phyloP scores from a whole-genome alignment of 2,113 vertebrate species.

The Calypte anna region DNA sequence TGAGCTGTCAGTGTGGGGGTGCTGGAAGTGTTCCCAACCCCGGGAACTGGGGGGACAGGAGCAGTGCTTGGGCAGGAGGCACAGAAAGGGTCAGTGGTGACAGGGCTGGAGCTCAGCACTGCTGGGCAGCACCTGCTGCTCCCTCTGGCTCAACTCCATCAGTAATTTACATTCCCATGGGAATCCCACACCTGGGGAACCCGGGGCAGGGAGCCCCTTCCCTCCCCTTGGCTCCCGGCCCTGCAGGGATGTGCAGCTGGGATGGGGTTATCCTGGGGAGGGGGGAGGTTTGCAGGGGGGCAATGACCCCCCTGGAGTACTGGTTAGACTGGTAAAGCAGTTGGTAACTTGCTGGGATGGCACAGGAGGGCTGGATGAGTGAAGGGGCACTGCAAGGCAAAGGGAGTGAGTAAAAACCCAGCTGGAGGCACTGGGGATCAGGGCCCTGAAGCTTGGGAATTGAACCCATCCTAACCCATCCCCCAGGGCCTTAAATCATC shows the following conservation, averaged over 20 bases:
- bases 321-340: neutral
- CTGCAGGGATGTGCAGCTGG: rapidly evolving
- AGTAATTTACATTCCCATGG: neutral
- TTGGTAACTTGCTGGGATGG: neutral
- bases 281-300: neutral
- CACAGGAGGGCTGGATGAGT: rapidly evolving
- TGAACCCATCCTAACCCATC: neutral
- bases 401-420: neutral
- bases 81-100: neutral
- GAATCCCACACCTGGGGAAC: neutral
- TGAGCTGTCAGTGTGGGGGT: no score
- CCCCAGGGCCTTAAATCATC: no score
- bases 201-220: rapidly evolving
- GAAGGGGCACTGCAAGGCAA: neutral
- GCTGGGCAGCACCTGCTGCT: neutral
- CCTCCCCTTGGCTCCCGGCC: neutral
- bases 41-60: no score
- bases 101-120: neutral
- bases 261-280: rapidly evolving
- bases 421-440: neutral
- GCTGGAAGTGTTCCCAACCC: neutral
- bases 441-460: rapidly evolving
- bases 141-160: neutral
- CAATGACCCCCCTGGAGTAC: neutral
- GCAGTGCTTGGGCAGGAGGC: neutral